Base-by-base conservation (phyloP, 35 echinoderm and acorn worm species). In the Diadema setosum region DNA sequence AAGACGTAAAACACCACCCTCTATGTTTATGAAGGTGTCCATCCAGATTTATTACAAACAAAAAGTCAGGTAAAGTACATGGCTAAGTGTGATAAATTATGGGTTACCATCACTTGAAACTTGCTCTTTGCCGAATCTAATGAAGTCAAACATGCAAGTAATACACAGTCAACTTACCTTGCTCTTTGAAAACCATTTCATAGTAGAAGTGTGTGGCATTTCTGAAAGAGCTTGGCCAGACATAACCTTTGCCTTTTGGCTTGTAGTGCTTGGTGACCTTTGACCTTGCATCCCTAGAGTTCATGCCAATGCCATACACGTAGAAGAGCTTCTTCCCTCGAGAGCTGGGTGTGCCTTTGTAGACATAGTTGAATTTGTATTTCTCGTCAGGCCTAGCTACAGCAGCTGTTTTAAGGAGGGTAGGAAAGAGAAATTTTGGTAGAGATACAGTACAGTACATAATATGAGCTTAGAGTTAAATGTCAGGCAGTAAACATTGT, bases 201-300 rank as follows among this genome's bases (percentile, higher is more conserved):
- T 98, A 98, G 80, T 94, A 98, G 5, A 98, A 84, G 88, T 98
- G 96, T 59, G 94, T 92, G 26, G 92, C 63, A 27, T 98, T 98
- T 52, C 89, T 98, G 83, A 70, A 94, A 11, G 96, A 98, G 58
- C 92, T 94, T n/a, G 96, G 96, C 96, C 96, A 98, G 40, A 94
- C 58, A 16, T 98, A 94, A 39, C 92, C 92, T 90, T 87, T 94
- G 52, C 96, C 92, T 55, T 94, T 91, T 1, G 96, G 96, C 44
- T 94, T 94, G 50, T 98, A 94, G 2, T 84, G 78, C 36, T 87
- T 91, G 24, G 84, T 86, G 9, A 87, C 91, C 73, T 83, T 46
- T 31, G 82, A 76, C 43, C 65, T 87, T 26, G 84, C 84, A 81
- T 98, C 96, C 39, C 88, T 87, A n/a, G 92, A 67, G 21, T 84